Evolutionary conservation across 2,888 invertebrate species (phyloP).

Genomic region (Drosophila kuntzei): DNA sequence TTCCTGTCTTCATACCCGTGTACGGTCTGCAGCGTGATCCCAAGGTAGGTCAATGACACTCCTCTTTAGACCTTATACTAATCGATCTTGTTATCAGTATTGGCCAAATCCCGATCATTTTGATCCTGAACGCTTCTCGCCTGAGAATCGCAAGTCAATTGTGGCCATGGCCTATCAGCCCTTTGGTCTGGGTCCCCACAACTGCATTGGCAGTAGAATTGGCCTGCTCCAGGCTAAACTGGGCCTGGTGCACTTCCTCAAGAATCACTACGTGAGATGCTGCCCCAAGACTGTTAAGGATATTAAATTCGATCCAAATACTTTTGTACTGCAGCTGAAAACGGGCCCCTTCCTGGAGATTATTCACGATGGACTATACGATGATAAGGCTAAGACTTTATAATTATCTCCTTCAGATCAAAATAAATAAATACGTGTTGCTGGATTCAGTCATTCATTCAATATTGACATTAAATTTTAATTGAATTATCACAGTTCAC

Average conservation of each 20-base stretch:
- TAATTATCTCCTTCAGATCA: neutral
- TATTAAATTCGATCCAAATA: conserved; percentile 78
- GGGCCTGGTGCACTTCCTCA: conserved; percentile 82
- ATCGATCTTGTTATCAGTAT: conserved; percentile 57
- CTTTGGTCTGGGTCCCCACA: conserved; percentile 83
- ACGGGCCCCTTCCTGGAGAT: conserved; percentile 76
- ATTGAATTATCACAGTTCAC: too few relatives aligned
- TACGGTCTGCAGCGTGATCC: conserved; percentile 84
- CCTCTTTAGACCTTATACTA: neutral
- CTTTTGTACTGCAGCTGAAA: conserved; percentile 73
- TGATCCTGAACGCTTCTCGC: conserved; percentile 83
- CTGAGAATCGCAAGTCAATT: conserved; percentile 74
- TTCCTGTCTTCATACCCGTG: conserved; percentile 82
- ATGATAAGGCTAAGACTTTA: conserved; percentile 45
- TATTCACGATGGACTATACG: conserved; percentile 73
- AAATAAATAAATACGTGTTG: conserved; percentile 1
- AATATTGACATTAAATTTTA: too few relatives aligned
- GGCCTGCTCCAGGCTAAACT: conserved; percentile 82
- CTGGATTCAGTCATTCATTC: too few relatives aligned
- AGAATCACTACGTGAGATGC: conserved; percentile 78
- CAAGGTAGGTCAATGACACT: conserved; percentile 68
- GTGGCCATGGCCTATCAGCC: conserved; percentile 79
- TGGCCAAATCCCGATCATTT: conserved; percentile 83
- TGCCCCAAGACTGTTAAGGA: conserved; percentile 70
- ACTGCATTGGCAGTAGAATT: conserved; percentile 84